Percentiles rank a stretch among this genome's conserved stretches.
Conservation (phyloP, 2,888 invertebrate species). For the Trachelus iudaicus region DNA sequence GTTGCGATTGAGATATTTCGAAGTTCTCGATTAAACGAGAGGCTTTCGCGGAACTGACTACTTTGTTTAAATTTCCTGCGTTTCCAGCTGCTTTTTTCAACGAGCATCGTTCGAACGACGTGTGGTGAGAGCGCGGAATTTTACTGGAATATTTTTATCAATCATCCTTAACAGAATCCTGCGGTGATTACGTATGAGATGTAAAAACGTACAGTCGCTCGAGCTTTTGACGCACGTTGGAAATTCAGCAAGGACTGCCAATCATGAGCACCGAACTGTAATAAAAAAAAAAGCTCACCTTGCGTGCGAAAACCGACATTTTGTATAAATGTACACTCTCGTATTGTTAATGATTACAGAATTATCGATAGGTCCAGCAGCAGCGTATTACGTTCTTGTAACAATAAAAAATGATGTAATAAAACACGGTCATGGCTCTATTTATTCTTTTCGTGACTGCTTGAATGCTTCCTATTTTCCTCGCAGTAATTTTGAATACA, state of each 20-base stretch:
- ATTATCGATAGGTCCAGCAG: constrained; percentile 23
- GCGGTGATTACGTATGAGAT: background rate
- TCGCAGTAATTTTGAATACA: background rate
- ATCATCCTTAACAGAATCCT: background rate
- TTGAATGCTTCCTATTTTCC: background rate
- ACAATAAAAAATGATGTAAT: constrained; percentile 34
- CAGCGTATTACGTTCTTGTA: constrained; percentile 30
- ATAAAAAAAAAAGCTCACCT: background rate
- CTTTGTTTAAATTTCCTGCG: background rate
- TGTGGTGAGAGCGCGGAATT: background rate
- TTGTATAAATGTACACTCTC: background rate
- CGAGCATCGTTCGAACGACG: background rate
- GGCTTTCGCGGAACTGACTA: background rate
- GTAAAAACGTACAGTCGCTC: background rate
- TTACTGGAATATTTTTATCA: background rate
- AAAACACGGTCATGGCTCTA: constrained; percentile 29
- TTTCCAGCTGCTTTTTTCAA: background rate
- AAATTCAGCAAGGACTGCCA: background rate
- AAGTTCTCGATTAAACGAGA: background rate
- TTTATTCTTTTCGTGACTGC: background rate
- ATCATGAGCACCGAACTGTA: background rate
- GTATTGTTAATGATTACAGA: constrained; percentile 15
- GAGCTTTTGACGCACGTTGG: background rate
- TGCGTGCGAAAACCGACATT: background rate
- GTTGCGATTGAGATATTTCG: background rate